Conservation (phyloP, 2,888 invertebrate genomes). For the Plagodis pulveraria region DNA sequence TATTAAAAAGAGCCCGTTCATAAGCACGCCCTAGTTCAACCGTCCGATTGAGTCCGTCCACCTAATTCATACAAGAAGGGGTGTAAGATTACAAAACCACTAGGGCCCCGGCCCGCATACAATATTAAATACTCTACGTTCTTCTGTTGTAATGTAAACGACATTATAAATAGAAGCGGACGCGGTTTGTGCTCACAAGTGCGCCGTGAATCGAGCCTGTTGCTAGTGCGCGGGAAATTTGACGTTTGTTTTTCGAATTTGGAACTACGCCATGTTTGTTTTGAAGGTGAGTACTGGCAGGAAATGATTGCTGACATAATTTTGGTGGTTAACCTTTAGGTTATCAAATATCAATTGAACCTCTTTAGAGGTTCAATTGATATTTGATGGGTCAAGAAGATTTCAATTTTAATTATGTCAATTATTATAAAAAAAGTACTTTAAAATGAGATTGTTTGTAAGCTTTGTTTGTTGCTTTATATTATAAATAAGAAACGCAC, state of each 20-base stretch:
- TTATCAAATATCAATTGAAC: no score
- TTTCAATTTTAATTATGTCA: no score
- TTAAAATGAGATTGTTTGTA: no score
- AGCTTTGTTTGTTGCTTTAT: no score
- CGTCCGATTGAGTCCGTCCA: conserved; percentile 16
- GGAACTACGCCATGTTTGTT: conserved; percentile 67
- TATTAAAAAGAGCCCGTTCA: neutral
- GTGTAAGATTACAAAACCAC: conserved; percentile 72
- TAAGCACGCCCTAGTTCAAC: conserved; percentile 1
- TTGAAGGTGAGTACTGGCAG: conserved; percentile 69
- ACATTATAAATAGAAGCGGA: conserved; percentile 81
- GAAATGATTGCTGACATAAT: conserved; percentile 7
- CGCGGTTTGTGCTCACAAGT: conserved; percentile 62
- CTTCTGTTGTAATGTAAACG: conserved; percentile 68
- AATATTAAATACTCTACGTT: conserved; percentile 52
- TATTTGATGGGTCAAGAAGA: neutral
- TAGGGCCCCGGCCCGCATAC: conserved; percentile 71
- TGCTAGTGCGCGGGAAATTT: conserved; percentile 73
- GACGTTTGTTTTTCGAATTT: conserved; percentile 56
- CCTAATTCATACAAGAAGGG: conserved; percentile 45
- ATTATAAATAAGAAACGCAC: no score
- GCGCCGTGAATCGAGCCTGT: conserved; percentile 61
- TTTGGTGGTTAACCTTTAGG: neutral
- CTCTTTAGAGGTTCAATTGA: neutral
- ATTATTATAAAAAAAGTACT: no score